Evolutionary conservation across 2,113 vertebrate genomes (phyloP), one percentile per base, ranked within the genome.

Genomic region (Peucedramus taeniatus): DNA sequence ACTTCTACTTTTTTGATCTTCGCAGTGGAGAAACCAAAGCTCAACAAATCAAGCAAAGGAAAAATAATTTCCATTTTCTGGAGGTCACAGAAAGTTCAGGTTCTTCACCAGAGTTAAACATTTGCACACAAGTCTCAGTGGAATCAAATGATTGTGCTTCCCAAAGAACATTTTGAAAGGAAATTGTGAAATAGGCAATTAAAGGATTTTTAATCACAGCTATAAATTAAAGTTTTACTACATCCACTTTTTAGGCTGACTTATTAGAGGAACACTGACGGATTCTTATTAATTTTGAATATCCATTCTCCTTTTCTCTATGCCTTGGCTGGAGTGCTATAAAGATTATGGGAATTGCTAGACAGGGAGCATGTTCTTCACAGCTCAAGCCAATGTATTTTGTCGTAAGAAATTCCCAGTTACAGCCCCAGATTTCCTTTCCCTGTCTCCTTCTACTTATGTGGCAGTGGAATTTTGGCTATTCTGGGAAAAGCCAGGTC

Each of bases 101-200:
- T 90, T 92, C 92, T 86, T 77, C 80, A 11, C 42, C 84, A 70
- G 78, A 92, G 83, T 95, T 66, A 83, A 95, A 95, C 50, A 81
- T 96, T 93, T 94, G 87, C 79, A 80, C 79, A 85, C n/a, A 57
- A 68, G 27, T 92, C 71, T 74, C 87, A 30, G 71, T 42, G 75
- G 91, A 92, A 90, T 96, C 54, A 77, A 72, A 77, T 86, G 60
- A 44, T 70, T 90, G 53, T 89, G 37, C 54, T 93, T 92, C 82
- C 75, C 82, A 75, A 88, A 54, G 33, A 88, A 51, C 56, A 23
- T 77, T 81, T 78, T 81, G 65, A 88, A 91, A 93, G 87, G 83
- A 93, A 93, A 84, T 87, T 70, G 51, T 96, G 89, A 94, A 94
- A 91, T 10, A 91, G 60, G 47, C 79, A 83, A 83, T 90, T 94